phyloP scores from a whole-genome alignment of 2,113 vertebrate genomes.

The Leptodactylus fuscus region DNA sequence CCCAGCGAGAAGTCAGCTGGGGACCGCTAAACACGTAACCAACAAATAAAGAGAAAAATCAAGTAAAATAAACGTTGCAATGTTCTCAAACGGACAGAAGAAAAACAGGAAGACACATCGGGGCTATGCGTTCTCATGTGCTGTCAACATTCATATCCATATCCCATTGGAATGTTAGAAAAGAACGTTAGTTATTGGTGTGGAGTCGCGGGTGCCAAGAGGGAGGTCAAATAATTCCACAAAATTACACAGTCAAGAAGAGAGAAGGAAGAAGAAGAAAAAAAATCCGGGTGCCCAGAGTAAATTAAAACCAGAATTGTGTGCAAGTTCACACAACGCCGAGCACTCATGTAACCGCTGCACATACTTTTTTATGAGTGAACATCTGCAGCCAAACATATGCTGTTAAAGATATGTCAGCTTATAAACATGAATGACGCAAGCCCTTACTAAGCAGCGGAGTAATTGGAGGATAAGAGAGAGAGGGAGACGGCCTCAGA shows the following conservation, averaged over 20 bases:
- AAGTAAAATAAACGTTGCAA: too few relatives aligned
- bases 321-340: constrained; percentile 56
- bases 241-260: constrained; percentile 22
- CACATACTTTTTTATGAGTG: constrained; percentile 43
- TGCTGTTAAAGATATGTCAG: constrained; percentile 58
- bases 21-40: background rate
- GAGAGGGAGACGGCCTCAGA: constrained; percentile 24
- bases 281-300: constrained; percentile 20
- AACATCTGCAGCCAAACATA: constrained; percentile 60
- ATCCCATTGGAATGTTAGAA: constrained; percentile 19
- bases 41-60: background rate
- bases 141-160: constrained; percentile 1
- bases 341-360: constrained; percentile 42
- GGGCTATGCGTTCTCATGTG: background rate
- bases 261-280: background rate
- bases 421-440: constrained; percentile 60
- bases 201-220: constrained; percentile 30
- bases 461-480: constrained; percentile 59
- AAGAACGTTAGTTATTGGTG: constrained; percentile 3
- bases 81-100: background rate
- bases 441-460: constrained; percentile 51
- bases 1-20: background rate
- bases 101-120: background rate
- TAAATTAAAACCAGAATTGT: constrained; percentile 56
- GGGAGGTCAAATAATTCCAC: constrained; percentile 54